A percentile compares a stretch with the other conserved stretches of the same genome.
These are phyloP conservation scores for Hirudinaria manillensis DNA, from an alignment of 2,888 invertebrate genomes.

Conservation along the genomic window DNA sequence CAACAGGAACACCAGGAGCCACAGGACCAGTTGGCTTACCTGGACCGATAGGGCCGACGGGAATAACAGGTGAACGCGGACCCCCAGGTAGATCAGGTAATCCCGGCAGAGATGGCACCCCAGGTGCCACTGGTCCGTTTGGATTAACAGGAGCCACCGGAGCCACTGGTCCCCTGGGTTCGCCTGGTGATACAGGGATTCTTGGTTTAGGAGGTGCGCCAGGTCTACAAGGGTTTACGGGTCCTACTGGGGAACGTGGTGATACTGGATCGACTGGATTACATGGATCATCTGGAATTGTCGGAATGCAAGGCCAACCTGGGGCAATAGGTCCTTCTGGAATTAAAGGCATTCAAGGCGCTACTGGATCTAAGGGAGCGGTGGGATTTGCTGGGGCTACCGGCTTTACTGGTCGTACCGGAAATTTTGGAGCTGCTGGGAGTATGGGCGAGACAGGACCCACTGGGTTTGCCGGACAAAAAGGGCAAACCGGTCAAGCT, in stretches of 20 bases:
- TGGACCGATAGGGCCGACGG: slow-evolving; percentile 25
- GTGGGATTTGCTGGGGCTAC: slow-evolving; percentile 26
- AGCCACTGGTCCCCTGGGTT: slow-evolving; percentile 13
- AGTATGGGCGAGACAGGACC: slow-evolving; percentile 7
- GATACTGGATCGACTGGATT: not conserved
- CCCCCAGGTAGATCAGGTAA: slow-evolving; percentile 14
- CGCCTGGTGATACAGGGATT: not conserved
- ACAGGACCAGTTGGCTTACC: slow-evolving; percentile 5
- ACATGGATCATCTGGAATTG: slow-evolving; percentile 37
- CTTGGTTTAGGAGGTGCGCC: slow-evolving; percentile 25
- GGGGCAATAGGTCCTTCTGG: slow-evolving; percentile 8
- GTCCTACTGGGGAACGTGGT: not conserved
- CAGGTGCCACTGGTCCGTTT: slow-evolving; percentile 23
- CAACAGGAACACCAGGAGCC: slow-evolving; percentile 22
- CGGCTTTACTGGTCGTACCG: slow-evolving; percentile 23
- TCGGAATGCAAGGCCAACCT: not conserved
- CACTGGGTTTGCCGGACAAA: not conserved
- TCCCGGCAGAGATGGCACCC: slow-evolving; percentile 17
- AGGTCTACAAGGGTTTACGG: slow-evolving; percentile 20
- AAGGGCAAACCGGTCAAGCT: slow-evolving; percentile 4
- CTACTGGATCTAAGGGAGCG: not conserved
- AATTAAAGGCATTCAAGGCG: not conserved
- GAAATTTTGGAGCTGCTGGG: not conserved
- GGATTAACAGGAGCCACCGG: slow-evolving; percentile 31
- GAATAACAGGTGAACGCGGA: slow-evolving; percentile 15